Conservation (phyloP, 1,140 invertebrate genomes). For the Micrasema longulum region DNA sequence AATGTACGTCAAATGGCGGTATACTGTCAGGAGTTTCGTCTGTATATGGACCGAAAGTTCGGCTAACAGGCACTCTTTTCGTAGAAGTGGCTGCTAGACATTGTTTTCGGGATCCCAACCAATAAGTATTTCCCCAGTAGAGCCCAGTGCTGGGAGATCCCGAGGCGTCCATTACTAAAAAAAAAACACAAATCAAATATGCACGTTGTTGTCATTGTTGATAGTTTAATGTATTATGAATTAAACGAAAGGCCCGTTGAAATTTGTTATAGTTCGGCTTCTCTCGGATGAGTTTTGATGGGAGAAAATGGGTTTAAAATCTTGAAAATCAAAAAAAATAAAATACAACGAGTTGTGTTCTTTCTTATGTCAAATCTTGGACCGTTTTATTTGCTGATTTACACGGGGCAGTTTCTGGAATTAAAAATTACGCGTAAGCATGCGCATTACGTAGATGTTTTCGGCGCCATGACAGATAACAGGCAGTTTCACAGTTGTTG, state of each 20-base stretch:
- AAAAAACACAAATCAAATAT: neutral
- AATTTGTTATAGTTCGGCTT: neutral
- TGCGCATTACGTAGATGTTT: too few species aligned
- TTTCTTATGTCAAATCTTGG: too few species aligned
- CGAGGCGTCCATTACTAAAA: constrained; percentile 67
- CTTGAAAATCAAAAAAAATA: too few species aligned
- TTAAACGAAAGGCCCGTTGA: neutral
- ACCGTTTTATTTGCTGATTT: too few species aligned
- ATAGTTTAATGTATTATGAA: neutral
- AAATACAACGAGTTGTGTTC: neutral
- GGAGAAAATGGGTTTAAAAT: neutral
- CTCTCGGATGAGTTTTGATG: neutral
- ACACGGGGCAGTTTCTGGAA: too few species aligned
- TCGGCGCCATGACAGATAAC: too few species aligned
- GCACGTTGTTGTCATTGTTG: too few species aligned
- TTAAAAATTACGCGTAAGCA: too few species aligned
- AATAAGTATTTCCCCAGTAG: constrained; percentile 66
- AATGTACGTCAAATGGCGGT: constrained; percentile 41
- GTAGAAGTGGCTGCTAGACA: constrained; percentile 59
- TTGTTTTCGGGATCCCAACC: constrained; percentile 63
- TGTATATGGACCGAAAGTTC: constrained; percentile 27
- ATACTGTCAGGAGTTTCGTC: constrained; percentile 28
- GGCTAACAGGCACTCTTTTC: constrained; percentile 53
- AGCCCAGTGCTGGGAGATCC: constrained; percentile 63
- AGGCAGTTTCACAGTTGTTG: too few species aligned